phyloP scores from a whole-genome alignment of 2,888 invertebrate genomes.

The Megastigmus dorsalis region DNA sequence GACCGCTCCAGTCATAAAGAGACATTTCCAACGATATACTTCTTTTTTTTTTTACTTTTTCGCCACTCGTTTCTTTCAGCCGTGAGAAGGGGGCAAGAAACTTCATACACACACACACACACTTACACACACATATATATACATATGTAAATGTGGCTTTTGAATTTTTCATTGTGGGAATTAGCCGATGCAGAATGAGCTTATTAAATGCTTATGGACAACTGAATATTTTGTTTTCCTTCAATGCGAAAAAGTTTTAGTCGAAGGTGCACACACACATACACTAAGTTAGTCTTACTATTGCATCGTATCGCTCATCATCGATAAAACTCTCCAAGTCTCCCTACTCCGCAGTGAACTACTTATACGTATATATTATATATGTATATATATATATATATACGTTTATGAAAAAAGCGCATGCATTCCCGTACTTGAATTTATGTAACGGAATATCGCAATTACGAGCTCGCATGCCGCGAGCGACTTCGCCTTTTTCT shows the following conservation, averaged over 20 bases:
- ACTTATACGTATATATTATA: neutral
- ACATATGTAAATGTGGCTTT: too few relatives aligned
- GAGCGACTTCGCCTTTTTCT: neutral
- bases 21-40: neutral
- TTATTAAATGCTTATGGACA: too few relatives aligned
- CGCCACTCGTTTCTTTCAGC: neutral
- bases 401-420: neutral
- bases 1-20: neutral
- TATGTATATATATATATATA: too few relatives aligned
- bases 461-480: constrained; percentile 39
- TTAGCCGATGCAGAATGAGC: too few relatives aligned
- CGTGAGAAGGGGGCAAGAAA: too few relatives aligned
- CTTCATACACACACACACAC: too few relatives aligned
- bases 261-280: too few relatives aligned
- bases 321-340: constrained; percentile 49
- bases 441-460: constrained; percentile 48
- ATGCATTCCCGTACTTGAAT: constrained; percentile 20
- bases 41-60: neutral
- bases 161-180: too few relatives aligned
- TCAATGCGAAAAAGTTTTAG: too few relatives aligned
- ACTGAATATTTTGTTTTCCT: too few relatives aligned
- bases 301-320: constrained; percentile 7
- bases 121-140: too few relatives aligned
- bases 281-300: too few relatives aligned
- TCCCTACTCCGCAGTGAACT: neutral